phyloP scores from a whole-genome alignment of 2,888 invertebrate genomes.

The Hirudinaria manillensis region DNA sequence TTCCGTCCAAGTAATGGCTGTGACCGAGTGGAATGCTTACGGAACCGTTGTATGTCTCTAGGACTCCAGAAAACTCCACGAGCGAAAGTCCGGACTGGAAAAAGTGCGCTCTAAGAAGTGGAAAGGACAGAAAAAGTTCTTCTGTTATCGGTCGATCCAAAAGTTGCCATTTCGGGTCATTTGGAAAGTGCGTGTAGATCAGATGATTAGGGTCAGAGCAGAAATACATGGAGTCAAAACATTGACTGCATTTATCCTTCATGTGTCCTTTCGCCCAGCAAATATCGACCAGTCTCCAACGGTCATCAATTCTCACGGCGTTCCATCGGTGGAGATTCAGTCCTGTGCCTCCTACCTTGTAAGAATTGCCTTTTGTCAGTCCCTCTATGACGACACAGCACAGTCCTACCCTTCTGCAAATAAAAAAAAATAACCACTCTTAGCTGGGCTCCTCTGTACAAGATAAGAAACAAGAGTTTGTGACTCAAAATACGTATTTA shows the following conservation, averaged over 20 bases:
- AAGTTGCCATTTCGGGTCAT: conserved; percentile 53
- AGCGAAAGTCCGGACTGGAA: conserved; percentile 53
- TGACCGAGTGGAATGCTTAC: conserved; percentile 50
- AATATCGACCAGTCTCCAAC: conserved; percentile 53
- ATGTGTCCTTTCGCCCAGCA: conserved; percentile 49
- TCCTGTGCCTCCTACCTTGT: conserved; percentile 52
- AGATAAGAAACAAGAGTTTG: too few relatives aligned
- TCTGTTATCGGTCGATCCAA: conserved; percentile 52
- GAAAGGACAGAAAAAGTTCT: conserved; percentile 48
- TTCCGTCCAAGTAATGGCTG: conserved; percentile 41
- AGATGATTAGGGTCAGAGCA: conserved; percentile 53
- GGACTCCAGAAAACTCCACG: conserved; percentile 51
- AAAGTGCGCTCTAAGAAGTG: conserved; percentile 52
- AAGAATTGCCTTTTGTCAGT: conserved; percentile 54
- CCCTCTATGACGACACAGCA: conserved; percentile 53
- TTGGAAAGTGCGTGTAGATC: conserved; percentile 54
- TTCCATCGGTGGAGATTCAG: conserved; percentile 54
- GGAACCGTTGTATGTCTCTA: conserved; percentile 48
- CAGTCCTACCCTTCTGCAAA: conserved; percentile 51
- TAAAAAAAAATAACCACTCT: neutral
- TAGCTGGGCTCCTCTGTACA: neutral
- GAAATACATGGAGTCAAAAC: conserved; percentile 54
- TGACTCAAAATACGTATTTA: too few relatives aligned
- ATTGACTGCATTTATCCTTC: conserved; percentile 42
- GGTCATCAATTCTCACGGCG: conserved; percentile 52